Conservation (phyloP, 2,888 invertebrate species). For the Calameuta filiformis region DNA sequence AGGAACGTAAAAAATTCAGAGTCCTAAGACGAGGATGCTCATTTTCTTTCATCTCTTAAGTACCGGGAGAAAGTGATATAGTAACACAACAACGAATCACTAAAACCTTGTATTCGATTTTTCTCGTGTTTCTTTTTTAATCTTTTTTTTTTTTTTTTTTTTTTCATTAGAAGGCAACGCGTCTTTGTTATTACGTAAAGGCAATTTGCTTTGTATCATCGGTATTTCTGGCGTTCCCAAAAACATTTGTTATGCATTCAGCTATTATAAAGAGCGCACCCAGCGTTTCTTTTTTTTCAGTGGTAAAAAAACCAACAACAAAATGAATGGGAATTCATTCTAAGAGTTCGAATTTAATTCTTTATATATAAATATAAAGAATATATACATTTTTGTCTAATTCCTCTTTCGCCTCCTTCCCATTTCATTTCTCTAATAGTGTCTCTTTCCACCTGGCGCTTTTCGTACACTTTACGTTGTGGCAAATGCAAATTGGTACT, state of each 20-base stretch:
- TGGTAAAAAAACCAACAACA: background rate
- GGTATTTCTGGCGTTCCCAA: slow-evolving; percentile 60
- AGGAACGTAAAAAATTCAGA: background rate
- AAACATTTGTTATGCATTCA: slow-evolving; percentile 27
- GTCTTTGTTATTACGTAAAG: slow-evolving; percentile 63
- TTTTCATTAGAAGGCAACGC: slow-evolving; percentile 63
- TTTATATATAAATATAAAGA: background rate
- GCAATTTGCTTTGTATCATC: slow-evolving; percentile 66
- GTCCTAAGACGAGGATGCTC: background rate
- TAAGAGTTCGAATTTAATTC: background rate
- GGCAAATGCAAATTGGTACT: slow-evolving; percentile 51
- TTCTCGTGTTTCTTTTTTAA: slow-evolving; percentile 37
- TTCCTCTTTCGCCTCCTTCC: slow-evolving; percentile 17
- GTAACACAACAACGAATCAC: slow-evolving; percentile 40
- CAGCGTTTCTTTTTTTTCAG: background rate
- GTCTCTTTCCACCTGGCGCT: background rate
- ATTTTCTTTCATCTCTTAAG: slow-evolving; percentile 43
- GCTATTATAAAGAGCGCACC: background rate
- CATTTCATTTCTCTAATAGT: slow-evolving; percentile 4
- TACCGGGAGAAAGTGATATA: slow-evolving; percentile 55
- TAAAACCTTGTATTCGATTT: slow-evolving; percentile 38
- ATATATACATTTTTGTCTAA: slow-evolving; percentile 6
- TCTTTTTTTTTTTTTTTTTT: slow-evolving; percentile 44
- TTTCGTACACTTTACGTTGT: slow-evolving; percentile 14
- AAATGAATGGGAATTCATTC: background rate